A percentile compares a stretch with the other conserved stretches of the same genome.
Evolutionary conservation across 2,888 invertebrate genomes (phyloP).

Genomic region (Muscina levida): DNA sequence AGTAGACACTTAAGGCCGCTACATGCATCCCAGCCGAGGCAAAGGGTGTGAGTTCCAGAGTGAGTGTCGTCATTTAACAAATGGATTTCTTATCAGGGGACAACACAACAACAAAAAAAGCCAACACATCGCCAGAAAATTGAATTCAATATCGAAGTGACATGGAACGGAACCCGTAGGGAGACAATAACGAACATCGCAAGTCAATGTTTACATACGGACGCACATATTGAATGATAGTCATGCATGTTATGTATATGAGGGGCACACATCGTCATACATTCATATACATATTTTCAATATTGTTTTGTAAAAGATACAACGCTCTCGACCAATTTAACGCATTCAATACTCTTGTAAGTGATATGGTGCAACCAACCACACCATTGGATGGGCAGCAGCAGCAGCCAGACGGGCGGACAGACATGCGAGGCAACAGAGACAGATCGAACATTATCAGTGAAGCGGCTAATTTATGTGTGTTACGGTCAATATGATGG

Average conservation of each 20-base stretch:
- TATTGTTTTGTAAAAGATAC: constrained; percentile 20
- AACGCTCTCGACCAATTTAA: constrained; percentile 33
- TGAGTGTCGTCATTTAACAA: constrained; percentile 60
- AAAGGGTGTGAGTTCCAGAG: background rate
- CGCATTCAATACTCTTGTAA: constrained; percentile 50
- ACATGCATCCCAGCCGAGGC: constrained; percentile 12
- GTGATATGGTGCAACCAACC: constrained; percentile 51
- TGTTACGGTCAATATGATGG: constrained; percentile 58
- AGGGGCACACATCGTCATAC: background rate
- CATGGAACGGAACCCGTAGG: constrained; percentile 38
- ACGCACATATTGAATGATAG: no score
- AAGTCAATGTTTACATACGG: constrained; percentile 13
- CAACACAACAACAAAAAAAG: constrained; percentile 40
- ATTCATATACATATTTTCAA: constrained; percentile 24
- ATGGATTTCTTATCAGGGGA: constrained; percentile 64
- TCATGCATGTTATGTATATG: no score
- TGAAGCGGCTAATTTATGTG: constrained; percentile 67
- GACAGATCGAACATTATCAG: constrained; percentile 60
- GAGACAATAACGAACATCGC: constrained; percentile 27
- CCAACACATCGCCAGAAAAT: constrained; percentile 46
- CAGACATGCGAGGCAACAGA: background rate
- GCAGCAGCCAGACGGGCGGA: background rate
- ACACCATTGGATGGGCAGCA: constrained; percentile 23
- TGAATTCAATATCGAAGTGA: constrained; percentile 61
- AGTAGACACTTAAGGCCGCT: constrained; percentile 64